Evolutionary conservation across 2,888 invertebrate species (phyloP).

Genomic region (Julus scandinavius): DNA sequence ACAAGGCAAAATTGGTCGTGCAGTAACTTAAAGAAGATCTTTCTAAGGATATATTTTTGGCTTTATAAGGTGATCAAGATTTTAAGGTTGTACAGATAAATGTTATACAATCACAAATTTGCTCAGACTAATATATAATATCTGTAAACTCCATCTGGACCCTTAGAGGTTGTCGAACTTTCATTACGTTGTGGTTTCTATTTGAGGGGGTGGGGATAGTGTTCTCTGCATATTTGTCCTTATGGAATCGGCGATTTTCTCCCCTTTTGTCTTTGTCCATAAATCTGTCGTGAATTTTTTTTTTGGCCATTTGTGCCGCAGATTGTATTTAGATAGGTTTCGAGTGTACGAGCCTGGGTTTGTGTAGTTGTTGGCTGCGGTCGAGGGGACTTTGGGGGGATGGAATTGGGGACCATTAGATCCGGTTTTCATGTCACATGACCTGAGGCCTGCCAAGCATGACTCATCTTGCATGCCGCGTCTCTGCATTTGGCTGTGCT

Average conservation of each 20-base stretch:
- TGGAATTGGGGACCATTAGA: neutral
- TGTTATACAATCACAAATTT: too few species aligned
- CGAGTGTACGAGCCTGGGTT: neutral
- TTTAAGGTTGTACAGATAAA: too few species aligned
- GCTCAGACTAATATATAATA: too few species aligned
- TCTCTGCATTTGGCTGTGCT: neutral
- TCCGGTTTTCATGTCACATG: constrained; percentile 15
- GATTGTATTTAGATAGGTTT: constrained; percentile 20
- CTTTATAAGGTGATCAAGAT: too few species aligned
- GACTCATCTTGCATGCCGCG: neutral
- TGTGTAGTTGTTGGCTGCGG: neutral
- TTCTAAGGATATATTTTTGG: too few species aligned
- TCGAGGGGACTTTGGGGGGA: neutral
- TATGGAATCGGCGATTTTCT: neutral
- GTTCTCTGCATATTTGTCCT: neutral
- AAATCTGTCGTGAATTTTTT: neutral
- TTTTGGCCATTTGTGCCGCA: constrained; percentile 27
- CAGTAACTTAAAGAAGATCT: neutral
- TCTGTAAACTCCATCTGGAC: too few species aligned
- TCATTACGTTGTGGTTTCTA: too few species aligned
- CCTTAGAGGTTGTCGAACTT: too few species aligned
- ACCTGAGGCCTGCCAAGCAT: neutral
- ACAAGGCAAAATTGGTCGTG: neutral
- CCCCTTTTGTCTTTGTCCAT: constrained; percentile 27
- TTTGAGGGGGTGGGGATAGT: neutral